phyloP scores from a whole-genome alignment of 1,140 invertebrate species.

The Drosophila ercepeae region DNA sequence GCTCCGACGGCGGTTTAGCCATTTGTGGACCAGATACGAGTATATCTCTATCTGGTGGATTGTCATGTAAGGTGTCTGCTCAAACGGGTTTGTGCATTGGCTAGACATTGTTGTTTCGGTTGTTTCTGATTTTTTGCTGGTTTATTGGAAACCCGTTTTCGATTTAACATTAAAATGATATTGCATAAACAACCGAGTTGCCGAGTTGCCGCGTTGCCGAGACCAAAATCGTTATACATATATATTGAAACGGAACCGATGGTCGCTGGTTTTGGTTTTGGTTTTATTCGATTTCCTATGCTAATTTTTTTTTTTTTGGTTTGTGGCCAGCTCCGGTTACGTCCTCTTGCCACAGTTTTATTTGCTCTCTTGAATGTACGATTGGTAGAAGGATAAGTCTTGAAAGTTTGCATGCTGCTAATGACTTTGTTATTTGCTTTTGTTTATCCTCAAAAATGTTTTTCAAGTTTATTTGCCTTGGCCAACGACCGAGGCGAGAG shows the following conservation, averaged over 20 bases:
- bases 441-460: slow-evolving; percentile 16
- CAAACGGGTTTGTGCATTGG: slow-evolving; percentile 72
- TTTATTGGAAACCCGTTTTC: slow-evolving; percentile 63
- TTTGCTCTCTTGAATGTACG: slow-evolving; percentile 14
- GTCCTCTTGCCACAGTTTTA: slow-evolving; percentile 69
- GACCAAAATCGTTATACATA: slow-evolving; percentile 23
- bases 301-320: slow-evolving; percentile 60
- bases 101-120: slow-evolving; percentile 47
- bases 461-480: slow-evolving; percentile 69
- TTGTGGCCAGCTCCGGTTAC: slow-evolving; percentile 54
- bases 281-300: slow-evolving; percentile 54
- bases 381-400: slow-evolving; percentile 21
- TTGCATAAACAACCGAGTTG: slow-evolving; percentile 67
- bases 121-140: slow-evolving; percentile 7
- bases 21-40: slow-evolving; percentile 6
- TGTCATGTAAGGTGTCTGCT: slow-evolving; percentile 61
- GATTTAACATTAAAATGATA: slow-evolving; percentile 65
- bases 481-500: slow-evolving; percentile 50
- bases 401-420: slow-evolving; percentile 60
- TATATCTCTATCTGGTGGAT: slow-evolving; percentile 31
- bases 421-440: slow-evolving; percentile 49
- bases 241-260: slow-evolving; percentile 63
- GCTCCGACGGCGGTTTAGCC: slow-evolving; percentile 1
- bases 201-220: slow-evolving; percentile 23
- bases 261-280: slow-evolving; percentile 6